Evolutionary conservation across 2,797 vertebrate genomes (phyloP), one percentile per base, ranked within the genome.

Genomic region (Dendrocincla tyrannina): DNA sequence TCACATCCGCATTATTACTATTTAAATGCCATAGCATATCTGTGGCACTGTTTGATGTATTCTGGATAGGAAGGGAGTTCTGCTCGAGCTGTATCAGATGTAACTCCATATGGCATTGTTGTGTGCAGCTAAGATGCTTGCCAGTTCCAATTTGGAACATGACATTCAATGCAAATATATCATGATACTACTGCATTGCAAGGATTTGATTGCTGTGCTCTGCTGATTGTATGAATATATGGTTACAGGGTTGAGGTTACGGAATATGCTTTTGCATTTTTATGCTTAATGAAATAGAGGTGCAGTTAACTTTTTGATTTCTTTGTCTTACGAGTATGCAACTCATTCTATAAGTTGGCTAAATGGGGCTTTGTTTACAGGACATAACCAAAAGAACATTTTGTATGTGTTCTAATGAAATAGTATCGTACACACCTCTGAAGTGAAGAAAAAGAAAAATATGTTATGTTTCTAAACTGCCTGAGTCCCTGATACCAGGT

Each of bases 11-110:
- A 92, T 97, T 97, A 83, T 96, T 97, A 87, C 95, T 97, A 88
- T 98, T 97, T 97, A 98, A 98, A 98, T 98, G 96, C 98, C 97
- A 95, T 30, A 44, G 93, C 95, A 75, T 97, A 97, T 97, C 97
- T 95, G 81, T 96, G 96, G 92, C 93, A 85, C 92, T 33, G 33
- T 96, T 97, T 97, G 97, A 98, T 97, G 89, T 93, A 92, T 94
- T 96, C 92, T 93, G 96, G 95, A 96, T 94, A 77, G 94, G 89
- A 94, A 96, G 94, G 96, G 95, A 75, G 75, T 94, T 97, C 95
- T 97, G 93, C 76, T 96, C 94, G 49, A 92, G 75, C 91, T 73
- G 91, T 82, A 92, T 98, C 97, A 97, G 97, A 98, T 98, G 96
- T 95, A 95, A 86, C 33, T 74, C 98, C 98, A 98, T 98, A 98